Evolutionary conservation across 2,113 vertebrate species (phyloP).

Genomic region (Eubucco bourcierii): DNA sequence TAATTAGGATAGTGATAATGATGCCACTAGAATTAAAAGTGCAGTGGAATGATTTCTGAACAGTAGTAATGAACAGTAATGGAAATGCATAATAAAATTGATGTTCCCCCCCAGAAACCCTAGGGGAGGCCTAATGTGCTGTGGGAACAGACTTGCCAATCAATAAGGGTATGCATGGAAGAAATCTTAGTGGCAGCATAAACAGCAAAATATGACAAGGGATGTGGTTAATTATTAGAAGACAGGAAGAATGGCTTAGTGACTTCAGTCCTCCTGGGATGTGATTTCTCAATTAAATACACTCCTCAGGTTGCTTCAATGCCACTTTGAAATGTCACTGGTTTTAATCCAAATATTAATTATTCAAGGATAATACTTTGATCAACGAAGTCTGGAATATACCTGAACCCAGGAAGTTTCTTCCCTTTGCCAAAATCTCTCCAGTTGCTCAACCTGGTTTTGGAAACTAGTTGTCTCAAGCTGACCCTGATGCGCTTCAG

Average conservation of each 20-base stretch:
- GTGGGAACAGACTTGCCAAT: not conserved
- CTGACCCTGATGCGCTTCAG: too few relatives aligned
- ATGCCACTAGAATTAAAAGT: not conserved
- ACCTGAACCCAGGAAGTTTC: not conserved
- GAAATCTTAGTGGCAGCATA: slow-evolving; percentile 9
- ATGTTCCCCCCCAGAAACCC: not conserved
- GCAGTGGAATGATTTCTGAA: not conserved
- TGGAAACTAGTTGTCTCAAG: not conserved
- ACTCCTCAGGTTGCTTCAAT: slow-evolving; percentile 4
- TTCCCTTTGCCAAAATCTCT: not conserved
- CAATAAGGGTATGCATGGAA: not conserved
- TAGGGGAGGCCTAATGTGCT: not conserved
- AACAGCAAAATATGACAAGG: slow-evolving; percentile 18
- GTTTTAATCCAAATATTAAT: slow-evolving; percentile 47
- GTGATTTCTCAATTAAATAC: slow-evolving; percentile 45
- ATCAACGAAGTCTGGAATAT: not conserved
- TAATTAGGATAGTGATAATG: not conserved
- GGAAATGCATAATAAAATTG: not conserved
- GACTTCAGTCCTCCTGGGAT: not conserved
- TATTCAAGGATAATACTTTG: slow-evolving; percentile 5
- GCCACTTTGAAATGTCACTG: slow-evolving; percentile 13
- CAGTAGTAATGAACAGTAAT: not conserved
- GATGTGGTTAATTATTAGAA: slow-evolving; percentile 35
- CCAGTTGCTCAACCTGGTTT: not conserved
- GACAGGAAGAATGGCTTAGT: not conserved